Evolutionary conservation across 1,140 invertebrate genomes (phyloP).

Genomic region (Rhagoletis zephyria): DNA sequence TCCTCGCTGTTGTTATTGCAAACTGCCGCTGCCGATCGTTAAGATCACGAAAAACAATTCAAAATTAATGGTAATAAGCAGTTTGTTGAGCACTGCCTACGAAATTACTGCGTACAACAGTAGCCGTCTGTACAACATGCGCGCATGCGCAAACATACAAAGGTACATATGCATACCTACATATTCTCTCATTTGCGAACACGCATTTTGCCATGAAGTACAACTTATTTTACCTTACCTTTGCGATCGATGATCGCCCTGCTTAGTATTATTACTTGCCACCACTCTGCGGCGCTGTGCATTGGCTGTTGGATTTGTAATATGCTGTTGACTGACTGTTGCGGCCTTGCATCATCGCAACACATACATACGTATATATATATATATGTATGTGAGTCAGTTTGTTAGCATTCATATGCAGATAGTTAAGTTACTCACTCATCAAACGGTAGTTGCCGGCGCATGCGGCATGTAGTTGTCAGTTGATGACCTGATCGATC

Average conservation of each 20-base stretch:
- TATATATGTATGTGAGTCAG: background rate
- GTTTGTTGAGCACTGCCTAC: slow-evolving; percentile 64
- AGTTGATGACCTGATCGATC: slow-evolving; percentile 50
- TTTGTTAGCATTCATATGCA: background rate
- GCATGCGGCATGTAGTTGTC: slow-evolving; percentile 34
- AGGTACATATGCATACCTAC: background rate
- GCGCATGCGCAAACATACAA: slow-evolving; percentile 5
- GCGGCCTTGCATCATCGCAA: slow-evolving; percentile 25
- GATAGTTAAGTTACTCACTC: background rate
- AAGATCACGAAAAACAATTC: slow-evolving; percentile 73
- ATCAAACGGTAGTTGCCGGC: slow-evolving; percentile 46
- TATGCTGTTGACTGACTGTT: background rate
- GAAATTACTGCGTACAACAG: slow-evolving; percentile 73
- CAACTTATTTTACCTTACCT: slow-evolving; percentile 1
- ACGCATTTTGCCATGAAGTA: slow-evolving; percentile 41
- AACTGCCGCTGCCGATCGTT: slow-evolving; percentile 65
- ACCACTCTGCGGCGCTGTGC: too few species aligned
- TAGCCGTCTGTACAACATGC: slow-evolving; percentile 66
- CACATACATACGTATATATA: too few species aligned
- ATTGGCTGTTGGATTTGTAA: background rate
- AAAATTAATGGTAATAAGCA: slow-evolving; percentile 74
- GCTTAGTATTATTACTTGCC: slow-evolving; percentile 10
- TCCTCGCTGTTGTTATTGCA: slow-evolving; percentile 47
- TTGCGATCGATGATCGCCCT: slow-evolving; percentile 1
- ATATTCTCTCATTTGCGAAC: background rate